A percentile compares a stretch with the other conserved stretches of the same genome.
Evolutionary conservation across 2,113 vertebrate species (phyloP).

Genomic region (Phaetusa simplex): DNA sequence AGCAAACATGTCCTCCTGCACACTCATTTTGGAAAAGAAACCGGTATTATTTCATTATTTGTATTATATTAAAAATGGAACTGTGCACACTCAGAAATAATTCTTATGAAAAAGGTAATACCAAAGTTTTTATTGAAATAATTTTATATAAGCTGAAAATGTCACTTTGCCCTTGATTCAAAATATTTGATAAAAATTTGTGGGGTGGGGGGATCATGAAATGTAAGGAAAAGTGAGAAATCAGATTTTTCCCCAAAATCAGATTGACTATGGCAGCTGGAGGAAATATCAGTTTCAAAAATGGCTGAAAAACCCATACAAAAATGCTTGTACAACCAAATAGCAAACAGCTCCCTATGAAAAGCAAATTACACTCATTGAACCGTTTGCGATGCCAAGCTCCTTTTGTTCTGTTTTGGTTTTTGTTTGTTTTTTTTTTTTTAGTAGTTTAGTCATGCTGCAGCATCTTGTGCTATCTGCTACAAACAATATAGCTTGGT

Average conservation of each 20-base stretch:
- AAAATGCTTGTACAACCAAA: neutral
- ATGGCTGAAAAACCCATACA: neutral
- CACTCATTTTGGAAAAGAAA: neutral
- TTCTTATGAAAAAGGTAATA: neutral
- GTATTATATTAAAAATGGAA: neutral
- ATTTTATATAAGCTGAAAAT: neutral
- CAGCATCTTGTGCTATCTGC: neutral
- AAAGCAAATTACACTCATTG: neutral
- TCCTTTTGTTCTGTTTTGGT: neutral
- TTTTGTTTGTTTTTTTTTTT: neutral
- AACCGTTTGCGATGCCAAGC: neutral
- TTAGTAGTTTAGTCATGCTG: neutral
- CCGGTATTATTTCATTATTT: neutral
- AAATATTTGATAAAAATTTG: neutral
- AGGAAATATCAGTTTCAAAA: neutral
- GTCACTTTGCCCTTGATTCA: neutral
- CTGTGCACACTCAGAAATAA: neutral
- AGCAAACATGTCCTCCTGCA: neutral
- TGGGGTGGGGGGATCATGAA: fast-evolving
- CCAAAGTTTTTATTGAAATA: neutral
- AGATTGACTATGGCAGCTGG: neutral
- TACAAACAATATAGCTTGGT: neutral
- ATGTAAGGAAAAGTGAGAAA: neutral
- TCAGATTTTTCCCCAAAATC: neutral
- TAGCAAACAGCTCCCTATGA: neutral